Evolutionary conservation across 2,888 invertebrate species (phyloP), one percentile per base, ranked within the genome.

Genomic region (Nomada lathburiana): DNA sequence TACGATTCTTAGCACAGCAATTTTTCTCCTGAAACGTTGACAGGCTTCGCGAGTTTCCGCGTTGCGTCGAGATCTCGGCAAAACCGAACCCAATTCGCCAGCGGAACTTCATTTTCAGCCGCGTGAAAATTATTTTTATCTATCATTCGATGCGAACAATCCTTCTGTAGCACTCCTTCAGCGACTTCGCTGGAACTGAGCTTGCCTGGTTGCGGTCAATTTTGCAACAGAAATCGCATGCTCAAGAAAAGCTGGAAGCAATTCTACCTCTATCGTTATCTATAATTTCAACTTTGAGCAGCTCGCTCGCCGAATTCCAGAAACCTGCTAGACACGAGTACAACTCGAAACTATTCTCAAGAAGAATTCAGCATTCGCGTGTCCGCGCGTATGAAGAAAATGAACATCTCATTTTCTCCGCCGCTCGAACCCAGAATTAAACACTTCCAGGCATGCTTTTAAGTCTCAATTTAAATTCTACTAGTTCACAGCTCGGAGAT

Each of bases 381-480:
- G 52, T 7, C 9, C n/a, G 44, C 16, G 16, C n/a, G 29, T 42
- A 47, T 26, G 44, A 26, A 26, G 13, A 18, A 47, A 29, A 50
- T 47, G 13, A 50, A n/a, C 26, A 53, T 60, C 26, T 52, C 26
- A 26, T 64, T 57, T 44, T 44, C 50, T 16, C 29, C 2, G 18
- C n/a, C 20, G 50, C 47, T 50, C 26, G 62, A 55, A 20, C 26
- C 29, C 23, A 23, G 44, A 62, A 53, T 53, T 26, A 62, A 76
- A 69, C 69, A 69, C 62, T 52, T 18, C 29, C 26, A 16, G 18
- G 23, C 57, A 16, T 26, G 11, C 16, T 55, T 50, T 50, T 10
- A 55, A 50, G 44, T 78, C 70, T 70, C 67, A 62, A 60, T 78
- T 29, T n/a, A 53, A 20, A 47, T 63, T 63, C 57, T 13, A 63